Base-by-base conservation (phyloP, 2,797 vertebrate genomes). In the Girardinus metallicus region DNA sequence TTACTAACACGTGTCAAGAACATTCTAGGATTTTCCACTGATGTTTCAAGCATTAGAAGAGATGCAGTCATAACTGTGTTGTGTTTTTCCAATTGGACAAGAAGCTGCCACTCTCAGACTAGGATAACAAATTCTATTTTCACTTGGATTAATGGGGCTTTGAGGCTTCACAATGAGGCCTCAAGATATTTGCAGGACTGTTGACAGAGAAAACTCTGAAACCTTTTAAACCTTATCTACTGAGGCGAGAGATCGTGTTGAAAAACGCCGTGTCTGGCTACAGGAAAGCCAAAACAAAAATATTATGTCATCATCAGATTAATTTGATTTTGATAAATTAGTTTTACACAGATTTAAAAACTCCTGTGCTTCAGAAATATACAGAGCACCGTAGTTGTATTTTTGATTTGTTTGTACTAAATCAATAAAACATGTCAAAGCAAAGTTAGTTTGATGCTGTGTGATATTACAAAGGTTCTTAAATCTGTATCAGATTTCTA, bases 141-240 rank as follows among this genome's bases (percentile, higher is more conserved):
- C 77, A 85, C 78, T 41, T 49, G 89, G 89, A 91, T 92, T 89
- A 92, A 85, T 83, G 29, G 23, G 76, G 88, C 89, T 87, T 86
- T 72, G 2, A 83, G 83, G 81, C 81, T 89, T 81, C 87, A 51
- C 76, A 89, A 92, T 92, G 87, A 93, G 84, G 91, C 88, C 81
- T 85, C 74, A 60, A 92, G 86, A 88, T 91, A 91, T 88, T 85
- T 82, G 76, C 74, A 64, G 76, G 83, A 77, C 80, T 92, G 92
- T 93, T 93, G 91, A 87, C 87, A 94, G 87, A 94, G 90, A 94
- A 93, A 94, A 94, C 90, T 93, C 90, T 83, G 80, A 90, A 93
- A 93, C 89, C 88, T 88, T 88, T 76, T 29, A 36, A 72, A 13
- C 51, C 78, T 89, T 85, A 79, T 90, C 83, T 89, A 85, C 83